Conservation (phyloP, 1,140 invertebrate genomes). For the Cydia strobilella region DNA sequence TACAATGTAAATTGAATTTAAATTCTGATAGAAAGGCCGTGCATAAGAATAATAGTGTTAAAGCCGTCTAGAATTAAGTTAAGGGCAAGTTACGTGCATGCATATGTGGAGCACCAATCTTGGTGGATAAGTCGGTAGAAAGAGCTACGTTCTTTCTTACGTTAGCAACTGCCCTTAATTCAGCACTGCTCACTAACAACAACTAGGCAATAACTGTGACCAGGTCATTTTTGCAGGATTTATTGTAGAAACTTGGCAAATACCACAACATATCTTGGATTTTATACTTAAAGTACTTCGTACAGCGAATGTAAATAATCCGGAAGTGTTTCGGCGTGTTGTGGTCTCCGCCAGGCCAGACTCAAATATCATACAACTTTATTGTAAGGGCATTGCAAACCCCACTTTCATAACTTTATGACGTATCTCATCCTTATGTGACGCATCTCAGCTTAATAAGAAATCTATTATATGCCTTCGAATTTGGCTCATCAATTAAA, state of each 20-base stretch:
- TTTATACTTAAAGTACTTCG: too few species aligned
- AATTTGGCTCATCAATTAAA: neutral
- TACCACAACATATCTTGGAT: neutral
- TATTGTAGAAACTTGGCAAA: neutral
- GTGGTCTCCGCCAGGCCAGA: slow-evolving; percentile 10
- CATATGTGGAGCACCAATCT: neutral
- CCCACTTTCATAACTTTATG: slow-evolving; percentile 17
- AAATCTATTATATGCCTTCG: neutral
- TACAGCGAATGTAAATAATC: neutral
- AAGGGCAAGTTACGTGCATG: neutral
- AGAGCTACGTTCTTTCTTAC: neutral
- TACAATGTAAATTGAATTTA: neutral
- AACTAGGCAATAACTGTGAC: neutral
- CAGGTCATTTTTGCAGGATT: neutral
- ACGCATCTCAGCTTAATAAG: neutral
- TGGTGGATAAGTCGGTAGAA: neutral
- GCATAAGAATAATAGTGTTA: neutral
- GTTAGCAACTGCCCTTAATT: neutral
- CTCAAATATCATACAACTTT: slow-evolving; percentile 29
- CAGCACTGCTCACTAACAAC: neutral
- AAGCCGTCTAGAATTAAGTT: neutral
- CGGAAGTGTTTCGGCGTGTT: neutral
- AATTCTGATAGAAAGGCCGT: neutral
- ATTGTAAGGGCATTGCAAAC: slow-evolving; percentile 14
- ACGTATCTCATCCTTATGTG: neutral